Base-by-base conservation (phyloP, 2,888 invertebrate genomes). In the Eucriotettix oculatus region DNA sequence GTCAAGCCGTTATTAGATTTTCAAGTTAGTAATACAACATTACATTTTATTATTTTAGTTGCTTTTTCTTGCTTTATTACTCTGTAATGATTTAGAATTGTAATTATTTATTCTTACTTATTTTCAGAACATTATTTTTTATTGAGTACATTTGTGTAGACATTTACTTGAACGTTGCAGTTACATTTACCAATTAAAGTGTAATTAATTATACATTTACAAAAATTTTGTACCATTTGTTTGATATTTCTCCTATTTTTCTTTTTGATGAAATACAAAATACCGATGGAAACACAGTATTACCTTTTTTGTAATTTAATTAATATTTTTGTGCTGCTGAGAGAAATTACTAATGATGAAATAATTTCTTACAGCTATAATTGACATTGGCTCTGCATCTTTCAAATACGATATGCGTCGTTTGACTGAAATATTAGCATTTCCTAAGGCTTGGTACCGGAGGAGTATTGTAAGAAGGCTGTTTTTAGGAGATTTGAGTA, bases 321-420 rank as follows among this genome's bases (percentile, higher is more conserved):
- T 29, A 29, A 29, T 29, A 29, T 5, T 29, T n/a, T 29, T 7
- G 29, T 29, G 7, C 29, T 29, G 7, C 29, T 29, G 29, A 29
- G 29, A 7, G 29, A 29, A 5, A 29, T 7, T 29, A 29, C 2
- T 29, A 29, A 29, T 29, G 7, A 29, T 29, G 7, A 29, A 29
- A 29, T 29, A 29, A 29, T 5, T 56, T 58, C 61, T 68, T 70
- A n/a, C 71, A 87, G 90, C 94, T 1, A 92, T 96, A 66, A 86
- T 94, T 68, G 95, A 96, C 75, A 92, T 96, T 66, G 96, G 96
- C 40, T 92, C 91, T 29, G 94, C 94, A 11, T 92, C 91, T 40
- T 98, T 99, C 75, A 96, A 97, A 71, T 99, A 98, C 74, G 98
- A 99, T 73, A 98, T 99, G 96, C 82, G 98, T 44, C 82, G 98